Percentiles rank a stretch among this genome's conserved stretches.
Conservation (phyloP, 2,797 vertebrate genomes). For the Megalops cyprinoides region DNA sequence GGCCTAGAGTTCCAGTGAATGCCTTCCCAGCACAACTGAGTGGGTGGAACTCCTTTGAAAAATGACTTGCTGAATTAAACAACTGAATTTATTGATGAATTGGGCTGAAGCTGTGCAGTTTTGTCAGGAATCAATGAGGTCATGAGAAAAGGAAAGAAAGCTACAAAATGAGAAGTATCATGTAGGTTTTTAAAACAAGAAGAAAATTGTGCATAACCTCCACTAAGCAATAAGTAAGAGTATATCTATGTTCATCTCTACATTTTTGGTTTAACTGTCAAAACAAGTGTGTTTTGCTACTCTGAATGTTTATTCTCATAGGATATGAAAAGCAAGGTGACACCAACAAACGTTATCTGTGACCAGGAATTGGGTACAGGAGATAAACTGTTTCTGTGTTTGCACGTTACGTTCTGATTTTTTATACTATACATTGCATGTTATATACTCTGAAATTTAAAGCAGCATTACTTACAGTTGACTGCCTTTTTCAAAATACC, state of each 20-base stretch:
- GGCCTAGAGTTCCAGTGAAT: conserved; percentile 10
- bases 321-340: neutral
- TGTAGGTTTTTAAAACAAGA: neutral
- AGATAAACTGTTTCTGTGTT: neutral
- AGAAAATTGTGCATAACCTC: too few species aligned
- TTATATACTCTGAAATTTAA: neutral
- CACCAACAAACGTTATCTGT: neutral
- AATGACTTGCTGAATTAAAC: conserved; percentile 13
- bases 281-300: too few species aligned
- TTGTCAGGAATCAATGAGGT: neutral
- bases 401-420: neutral
- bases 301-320: neutral
- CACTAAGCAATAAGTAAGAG: too few species aligned
- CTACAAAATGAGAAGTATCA: neutral
- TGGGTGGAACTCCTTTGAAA: neutral
- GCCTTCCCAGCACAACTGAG: conserved; percentile 1
- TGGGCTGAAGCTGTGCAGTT: neutral
- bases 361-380: neutral
- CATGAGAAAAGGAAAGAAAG: too few species aligned
- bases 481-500: too few species aligned
- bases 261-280: too few species aligned
- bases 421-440: neutral
- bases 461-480: too few species aligned
- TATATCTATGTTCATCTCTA: too few species aligned
- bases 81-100: neutral